Conservation (phyloP, 2,113 vertebrate species). For the Misgurnus mizolepis region DNA sequence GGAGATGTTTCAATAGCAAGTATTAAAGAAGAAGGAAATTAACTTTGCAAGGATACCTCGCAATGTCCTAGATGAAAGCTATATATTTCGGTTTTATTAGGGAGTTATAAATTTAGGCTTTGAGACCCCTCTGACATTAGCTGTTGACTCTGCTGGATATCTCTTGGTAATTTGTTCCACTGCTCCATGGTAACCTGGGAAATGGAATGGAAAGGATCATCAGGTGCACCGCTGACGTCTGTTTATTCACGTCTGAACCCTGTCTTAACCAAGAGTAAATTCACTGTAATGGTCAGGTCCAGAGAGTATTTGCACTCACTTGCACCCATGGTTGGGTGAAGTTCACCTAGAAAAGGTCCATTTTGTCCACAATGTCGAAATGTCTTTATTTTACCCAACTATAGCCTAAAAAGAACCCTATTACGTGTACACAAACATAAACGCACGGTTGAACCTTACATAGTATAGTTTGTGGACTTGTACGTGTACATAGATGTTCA, state of each 20-base stretch:
- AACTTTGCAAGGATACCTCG: background rate
- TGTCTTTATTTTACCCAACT: too few relatives aligned
- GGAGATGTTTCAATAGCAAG: background rate
- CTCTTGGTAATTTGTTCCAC: constrained; percentile 25
- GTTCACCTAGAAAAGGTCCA: too few relatives aligned
- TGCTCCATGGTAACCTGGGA: constrained; percentile 22
- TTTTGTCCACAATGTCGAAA: too few relatives aligned
- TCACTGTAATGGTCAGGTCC: too few relatives aligned
- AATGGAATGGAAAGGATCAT: background rate
- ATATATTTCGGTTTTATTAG: background rate
- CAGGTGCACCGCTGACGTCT: background rate
- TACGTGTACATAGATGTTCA: too few relatives aligned
- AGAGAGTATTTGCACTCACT: too few relatives aligned
- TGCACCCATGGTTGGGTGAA: too few relatives aligned
- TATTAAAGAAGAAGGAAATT: background rate
- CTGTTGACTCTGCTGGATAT: constrained; percentile 4
- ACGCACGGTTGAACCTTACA: too few relatives aligned
- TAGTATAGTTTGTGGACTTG: too few relatives aligned
- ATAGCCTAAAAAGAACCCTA: too few relatives aligned
- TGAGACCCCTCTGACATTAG: background rate
- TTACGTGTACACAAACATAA: too few relatives aligned
- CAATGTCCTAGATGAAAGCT: too few relatives aligned
- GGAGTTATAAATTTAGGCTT: background rate
- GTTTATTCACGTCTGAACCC: background rate
- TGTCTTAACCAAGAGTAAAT: background rate